Evolutionary conservation across 2,888 invertebrate genomes (phyloP).

Genomic region (Spisula solida): DNA sequence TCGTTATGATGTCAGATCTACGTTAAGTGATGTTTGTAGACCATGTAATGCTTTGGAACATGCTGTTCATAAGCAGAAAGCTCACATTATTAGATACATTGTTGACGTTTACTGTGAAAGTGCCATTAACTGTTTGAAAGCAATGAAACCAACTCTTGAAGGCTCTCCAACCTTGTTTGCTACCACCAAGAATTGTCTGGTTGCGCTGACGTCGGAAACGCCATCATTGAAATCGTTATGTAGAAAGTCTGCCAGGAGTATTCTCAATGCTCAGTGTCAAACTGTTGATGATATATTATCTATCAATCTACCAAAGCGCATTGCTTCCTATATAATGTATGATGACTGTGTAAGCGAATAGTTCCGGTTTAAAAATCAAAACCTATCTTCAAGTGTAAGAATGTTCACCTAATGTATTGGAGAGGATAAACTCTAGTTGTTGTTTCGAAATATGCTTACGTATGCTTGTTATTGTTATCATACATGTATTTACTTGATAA

Average conservation of each 20-base stretch:
- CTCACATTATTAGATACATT: slow-evolving; percentile 76
- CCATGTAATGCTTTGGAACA: slow-evolving; percentile 82
- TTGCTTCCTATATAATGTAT: slow-evolving; percentile 77
- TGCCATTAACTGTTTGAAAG: slow-evolving; percentile 70
- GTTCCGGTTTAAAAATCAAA: not conserved
- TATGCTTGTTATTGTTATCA: no score
- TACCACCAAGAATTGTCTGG: slow-evolving; percentile 46
- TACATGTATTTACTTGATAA: no score
- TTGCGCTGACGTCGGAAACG: slow-evolving; percentile 61
- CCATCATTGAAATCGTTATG: slow-evolving; percentile 77
- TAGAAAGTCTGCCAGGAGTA: slow-evolving; percentile 73
- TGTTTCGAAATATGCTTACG: no score
- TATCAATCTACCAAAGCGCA: slow-evolving; percentile 76
- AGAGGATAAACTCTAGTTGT: no score
- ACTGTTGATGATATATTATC: slow-evolving; percentile 69
- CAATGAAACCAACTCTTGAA: slow-evolving; percentile 48
- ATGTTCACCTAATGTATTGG: not conserved
- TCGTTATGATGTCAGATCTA: slow-evolving; percentile 94
- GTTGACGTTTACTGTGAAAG: slow-evolving; percentile 80
- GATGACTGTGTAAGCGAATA: slow-evolving; percentile 63
- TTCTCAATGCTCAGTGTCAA: slow-evolving; percentile 70
- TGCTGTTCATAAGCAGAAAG: slow-evolving; percentile 80
- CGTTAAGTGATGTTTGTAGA: slow-evolving; percentile 91
- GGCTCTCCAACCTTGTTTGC: slow-evolving; percentile 34
- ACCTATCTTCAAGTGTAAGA: not conserved